Evolutionary conservation across 2,888 invertebrate genomes (phyloP), one percentile per base, ranked within the genome.

Genomic region (Drosophila bunnanda): DNA sequence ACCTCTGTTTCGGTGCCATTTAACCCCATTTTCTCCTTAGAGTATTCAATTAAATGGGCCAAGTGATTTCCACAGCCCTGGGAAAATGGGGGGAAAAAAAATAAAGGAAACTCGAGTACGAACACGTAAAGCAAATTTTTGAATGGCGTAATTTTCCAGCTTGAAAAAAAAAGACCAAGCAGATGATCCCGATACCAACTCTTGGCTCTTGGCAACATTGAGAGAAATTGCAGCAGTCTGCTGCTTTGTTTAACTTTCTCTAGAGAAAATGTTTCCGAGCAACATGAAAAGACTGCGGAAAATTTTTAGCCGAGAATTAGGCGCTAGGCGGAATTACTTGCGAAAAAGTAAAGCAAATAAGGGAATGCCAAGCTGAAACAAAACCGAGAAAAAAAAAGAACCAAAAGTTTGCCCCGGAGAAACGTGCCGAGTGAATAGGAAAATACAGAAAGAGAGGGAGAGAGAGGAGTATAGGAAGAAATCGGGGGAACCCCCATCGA

Each of bases 311-410:
- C 64, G 53, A 69, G 79, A 73, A 85, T 83, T 83, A 85, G 83
- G 83, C 83, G 75, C 77, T 80, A 80, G 79, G 76, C 71, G 78
- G 75, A 80, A 82, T 84, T 84, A 77, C 80, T 85, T 78, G 79
- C 79, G 66, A 70, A 75, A 83, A 83, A 86, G 76, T 74, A 85
- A 82, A 75, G 67, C 77, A 85, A 83, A 83, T 77, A 83, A 28
- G 64, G 60, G 64, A 64, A 22, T 15, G 57, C 12, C 32, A 46
- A 38, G 28, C 32, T 13, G 22, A n/a, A 28, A 15, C 4, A 20
- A 32, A n/a, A n/a, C 8, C 9, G n/a, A n/a, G 20, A n/a, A 22
- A 32, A 17, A 48, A n/a, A 20, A 22, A 17, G 25, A 25, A 41
- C 41, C 28, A 36, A 81, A 86, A 72, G 79, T 80, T 86, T 74